Evolutionary conservation across 2,113 vertebrate species (phyloP).

Genomic region (Emydocephalus ijimae): DNA sequence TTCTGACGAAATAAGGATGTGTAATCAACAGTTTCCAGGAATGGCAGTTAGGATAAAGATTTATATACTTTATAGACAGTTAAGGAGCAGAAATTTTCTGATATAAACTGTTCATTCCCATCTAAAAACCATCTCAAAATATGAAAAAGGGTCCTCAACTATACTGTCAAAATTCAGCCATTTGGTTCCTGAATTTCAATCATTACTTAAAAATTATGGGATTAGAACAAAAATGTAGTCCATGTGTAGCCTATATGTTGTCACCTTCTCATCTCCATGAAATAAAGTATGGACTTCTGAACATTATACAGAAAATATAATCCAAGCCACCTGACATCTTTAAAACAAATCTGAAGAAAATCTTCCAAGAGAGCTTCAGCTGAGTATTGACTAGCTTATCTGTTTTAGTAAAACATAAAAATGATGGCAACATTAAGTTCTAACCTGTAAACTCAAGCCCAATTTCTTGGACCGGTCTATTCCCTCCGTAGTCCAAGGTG

Average conservation of each 20-base stretch:
- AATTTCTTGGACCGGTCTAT: constrained; percentile 89
- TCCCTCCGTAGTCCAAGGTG: constrained; percentile 95
- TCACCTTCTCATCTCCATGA: neutral
- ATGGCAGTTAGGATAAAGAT: neutral
- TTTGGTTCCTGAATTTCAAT: neutral
- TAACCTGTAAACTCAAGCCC: constrained; percentile 89
- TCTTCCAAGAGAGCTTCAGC: constrained; percentile 2
- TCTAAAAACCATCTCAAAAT: neutral
- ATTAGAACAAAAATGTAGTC: neutral
- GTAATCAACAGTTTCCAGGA: neutral
- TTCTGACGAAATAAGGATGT: neutral
- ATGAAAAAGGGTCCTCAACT: neutral
- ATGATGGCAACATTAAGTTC: constrained; percentile 11
- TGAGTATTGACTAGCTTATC: neutral
- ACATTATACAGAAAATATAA: rapidly evolving
- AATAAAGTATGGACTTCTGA: neutral
- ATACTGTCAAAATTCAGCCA: neutral
- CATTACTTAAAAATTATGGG: neutral
- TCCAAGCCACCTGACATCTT: neutral
- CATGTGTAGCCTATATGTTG: neutral
- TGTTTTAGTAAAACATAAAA: constrained; percentile 10
- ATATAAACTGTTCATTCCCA: neutral
- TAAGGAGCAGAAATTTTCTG: neutral
- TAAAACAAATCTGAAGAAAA: neutral
- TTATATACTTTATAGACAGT: neutral